Conservation (phyloP, 2,797 vertebrate genomes). For the Denticeps clupeoides region DNA sequence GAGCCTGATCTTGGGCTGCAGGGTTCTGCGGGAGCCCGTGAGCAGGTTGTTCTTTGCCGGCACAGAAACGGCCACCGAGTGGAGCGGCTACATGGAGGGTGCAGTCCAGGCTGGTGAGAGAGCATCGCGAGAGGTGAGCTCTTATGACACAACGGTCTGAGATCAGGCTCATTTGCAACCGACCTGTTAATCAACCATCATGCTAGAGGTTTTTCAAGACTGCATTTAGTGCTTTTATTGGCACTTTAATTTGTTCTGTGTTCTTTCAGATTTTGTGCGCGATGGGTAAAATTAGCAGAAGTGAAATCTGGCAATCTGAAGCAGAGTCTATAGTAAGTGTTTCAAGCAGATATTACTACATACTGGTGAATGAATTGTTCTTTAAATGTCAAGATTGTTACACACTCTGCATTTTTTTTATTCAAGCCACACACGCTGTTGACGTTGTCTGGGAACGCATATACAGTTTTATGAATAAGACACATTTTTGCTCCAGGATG, state of each 20-base stretch:
- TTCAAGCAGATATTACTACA: neutral
- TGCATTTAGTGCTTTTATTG: too few relatives aligned
- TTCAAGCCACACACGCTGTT: too few relatives aligned
- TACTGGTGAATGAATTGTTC: too few relatives aligned
- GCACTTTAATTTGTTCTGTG: neutral
- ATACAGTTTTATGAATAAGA: too few relatives aligned
- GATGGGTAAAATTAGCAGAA: conserved; percentile 71
- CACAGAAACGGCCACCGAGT: conserved; percentile 89
- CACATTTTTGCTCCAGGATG: conserved; percentile 58
- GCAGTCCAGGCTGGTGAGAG: conserved; percentile 91
- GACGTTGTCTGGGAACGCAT: too few relatives aligned
- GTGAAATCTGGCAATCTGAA: conserved; percentile 81
- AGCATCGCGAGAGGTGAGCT: conserved; percentile 86
- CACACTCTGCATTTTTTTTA: too few relatives aligned
- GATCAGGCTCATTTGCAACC: too few relatives aligned
- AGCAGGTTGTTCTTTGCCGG: conserved; percentile 85
- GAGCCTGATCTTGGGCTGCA: conserved; percentile 54
- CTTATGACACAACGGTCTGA: too few relatives aligned
- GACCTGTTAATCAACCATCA: too few relatives aligned
- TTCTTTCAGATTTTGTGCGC: conserved; percentile 68
- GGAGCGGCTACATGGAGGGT: conserved; percentile 98
- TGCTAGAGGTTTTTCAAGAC: too few relatives aligned
- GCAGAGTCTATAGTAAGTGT: conserved; percentile 67
- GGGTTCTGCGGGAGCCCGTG: conserved; percentile 78
- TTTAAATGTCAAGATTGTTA: too few relatives aligned